Conservation (phyloP, 2,113 vertebrate species). For the Elachura formosa region DNA sequence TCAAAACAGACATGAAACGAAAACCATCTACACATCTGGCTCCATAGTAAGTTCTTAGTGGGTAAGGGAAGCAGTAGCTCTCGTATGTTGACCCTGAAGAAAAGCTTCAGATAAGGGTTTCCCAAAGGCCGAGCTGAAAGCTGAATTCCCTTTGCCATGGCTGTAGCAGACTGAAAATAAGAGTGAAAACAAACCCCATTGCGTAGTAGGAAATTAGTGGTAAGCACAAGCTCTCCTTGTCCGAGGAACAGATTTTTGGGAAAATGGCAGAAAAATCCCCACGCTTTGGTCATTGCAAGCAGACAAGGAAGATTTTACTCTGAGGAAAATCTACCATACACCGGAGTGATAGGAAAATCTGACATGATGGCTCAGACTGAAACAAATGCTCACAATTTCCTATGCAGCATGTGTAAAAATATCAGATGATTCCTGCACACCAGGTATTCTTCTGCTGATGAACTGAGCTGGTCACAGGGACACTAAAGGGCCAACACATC, state of each 20-base stretch:
- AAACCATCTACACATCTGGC: neutral
- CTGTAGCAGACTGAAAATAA: neutral
- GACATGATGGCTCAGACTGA: neutral
- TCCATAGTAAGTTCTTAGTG: neutral
- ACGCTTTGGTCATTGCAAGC: neutral
- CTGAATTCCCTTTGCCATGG: neutral
- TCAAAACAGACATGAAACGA: neutral
- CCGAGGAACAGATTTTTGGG: neutral
- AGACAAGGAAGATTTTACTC: neutral
- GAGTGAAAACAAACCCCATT: neutral
- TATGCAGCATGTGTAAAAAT: neutral
- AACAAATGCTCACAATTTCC: neutral
- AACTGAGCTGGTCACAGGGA: neutral
- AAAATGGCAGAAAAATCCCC: neutral
- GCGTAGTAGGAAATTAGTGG: neutral
- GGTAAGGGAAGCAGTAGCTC: neutral
- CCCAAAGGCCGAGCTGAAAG: neutral
- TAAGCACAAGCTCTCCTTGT: neutral
- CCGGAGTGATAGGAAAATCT: neutral
- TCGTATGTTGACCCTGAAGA: neutral
- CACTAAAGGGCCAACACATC: neutral
- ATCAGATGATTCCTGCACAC: neutral
- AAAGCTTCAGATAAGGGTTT: neutral
- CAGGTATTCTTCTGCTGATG: neutral
- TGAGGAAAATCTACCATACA: neutral